A percentile compares a stretch with the other conserved stretches of the same genome.
These are phyloP conservation scores for Heliothis virescens DNA, from an alignment of 1,140 invertebrate species.

Conservation along the genomic window DNA sequence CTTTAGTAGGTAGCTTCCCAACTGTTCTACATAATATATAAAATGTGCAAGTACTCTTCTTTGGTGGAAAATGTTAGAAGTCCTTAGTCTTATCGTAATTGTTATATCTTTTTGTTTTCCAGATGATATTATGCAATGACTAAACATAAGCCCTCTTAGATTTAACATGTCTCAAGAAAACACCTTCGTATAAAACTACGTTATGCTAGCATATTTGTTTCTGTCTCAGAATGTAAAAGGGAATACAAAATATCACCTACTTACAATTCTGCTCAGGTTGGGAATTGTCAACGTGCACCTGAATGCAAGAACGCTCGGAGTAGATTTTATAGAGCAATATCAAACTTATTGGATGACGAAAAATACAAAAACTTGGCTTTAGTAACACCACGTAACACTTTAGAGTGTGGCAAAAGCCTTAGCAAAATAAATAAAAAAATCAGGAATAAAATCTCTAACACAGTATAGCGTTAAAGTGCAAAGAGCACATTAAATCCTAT, in stretches of 20 bases:
- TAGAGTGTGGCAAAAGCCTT: background rate
- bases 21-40: too few relatives aligned
- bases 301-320: background rate
- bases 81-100: too few relatives aligned
- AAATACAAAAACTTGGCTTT: too few relatives aligned
- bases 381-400: background rate
- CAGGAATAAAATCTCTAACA: too few relatives aligned
- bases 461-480: too few relatives aligned
- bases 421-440: background rate
- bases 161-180: background rate
- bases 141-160: too few relatives aligned
- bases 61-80: too few relatives aligned
- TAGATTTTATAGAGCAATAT: background rate
- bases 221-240: constrained; percentile 14
- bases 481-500: background rate
- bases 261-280: constrained; percentile 17
- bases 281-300: constrained; percentile 9
- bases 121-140: too few relatives aligned
- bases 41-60: too few relatives aligned
- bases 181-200: background rate
- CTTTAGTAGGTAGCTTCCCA: too few relatives aligned
- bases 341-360: too few relatives aligned
- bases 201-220: constrained; percentile 21
- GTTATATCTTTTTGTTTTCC: too few relatives aligned
- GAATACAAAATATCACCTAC: constrained; percentile 14